Evolutionary conservation across 2,797 vertebrate species (phyloP).

Genomic region (Falco columbarius): DNA sequence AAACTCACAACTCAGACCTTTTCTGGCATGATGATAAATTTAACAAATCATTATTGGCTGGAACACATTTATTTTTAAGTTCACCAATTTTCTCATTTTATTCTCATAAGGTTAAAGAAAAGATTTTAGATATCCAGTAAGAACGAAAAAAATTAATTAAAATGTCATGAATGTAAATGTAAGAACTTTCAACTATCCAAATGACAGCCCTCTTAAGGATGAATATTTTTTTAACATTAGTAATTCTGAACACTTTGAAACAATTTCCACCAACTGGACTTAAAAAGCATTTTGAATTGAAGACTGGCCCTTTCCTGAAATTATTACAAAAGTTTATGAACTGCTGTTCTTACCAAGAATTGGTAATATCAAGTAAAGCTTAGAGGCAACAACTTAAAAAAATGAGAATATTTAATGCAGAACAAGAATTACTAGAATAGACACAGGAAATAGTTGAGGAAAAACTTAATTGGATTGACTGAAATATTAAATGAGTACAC

Average conservation of each 20-base stretch:
- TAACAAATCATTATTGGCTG: neutral
- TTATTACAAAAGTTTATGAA: neutral
- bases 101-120: neutral
- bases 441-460: neutral
- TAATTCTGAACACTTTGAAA: neutral
- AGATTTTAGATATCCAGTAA: neutral
- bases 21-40: neutral
- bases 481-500: neutral
- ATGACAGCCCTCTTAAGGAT: neutral
- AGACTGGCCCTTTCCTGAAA: neutral
- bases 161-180: neutral
- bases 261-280: neutral
- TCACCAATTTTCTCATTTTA: neutral
- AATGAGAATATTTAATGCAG: neutral
- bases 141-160: neutral
- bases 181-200: neutral
- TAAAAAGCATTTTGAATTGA: neutral
- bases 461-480: neutral
- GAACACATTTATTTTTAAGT: neutral
- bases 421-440: neutral
- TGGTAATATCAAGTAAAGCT: neutral
- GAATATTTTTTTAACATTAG: neutral
- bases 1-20: neutral
- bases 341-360: neutral
- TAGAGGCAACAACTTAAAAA: neutral